A percentile compares a stretch with the other conserved stretches of the same genome.
Evolutionary conservation across 2,888 invertebrate genomes (phyloP).

Genomic region (Hydraecia micacea): DNA sequence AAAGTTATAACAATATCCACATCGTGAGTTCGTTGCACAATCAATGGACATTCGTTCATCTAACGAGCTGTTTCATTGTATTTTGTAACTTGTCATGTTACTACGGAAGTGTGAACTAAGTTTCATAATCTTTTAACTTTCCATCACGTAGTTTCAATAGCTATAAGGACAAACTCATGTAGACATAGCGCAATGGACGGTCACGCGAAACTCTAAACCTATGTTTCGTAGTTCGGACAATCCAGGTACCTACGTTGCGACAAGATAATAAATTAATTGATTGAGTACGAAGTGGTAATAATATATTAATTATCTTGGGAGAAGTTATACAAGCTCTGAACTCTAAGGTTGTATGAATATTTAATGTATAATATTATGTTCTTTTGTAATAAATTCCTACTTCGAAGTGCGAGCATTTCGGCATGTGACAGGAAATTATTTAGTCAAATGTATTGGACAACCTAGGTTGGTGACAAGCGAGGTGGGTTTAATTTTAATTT

Average conservation of each 20-base stretch:
- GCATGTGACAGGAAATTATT: slow-evolving; percentile 25
- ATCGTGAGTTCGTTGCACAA: slow-evolving; percentile 76
- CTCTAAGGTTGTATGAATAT: slow-evolving; percentile 20
- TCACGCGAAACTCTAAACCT: background rate
- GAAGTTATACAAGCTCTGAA: slow-evolving; percentile 20
- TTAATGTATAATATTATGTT: slow-evolving; percentile 3
- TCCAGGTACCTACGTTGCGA: background rate
- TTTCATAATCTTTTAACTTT: slow-evolving; percentile 41
- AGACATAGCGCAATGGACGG: slow-evolving; percentile 20
- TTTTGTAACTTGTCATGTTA: slow-evolving; percentile 35
- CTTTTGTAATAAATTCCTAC: slow-evolving; percentile 35
- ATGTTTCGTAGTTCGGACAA: background rate
- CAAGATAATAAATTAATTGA: slow-evolving; percentile 53
- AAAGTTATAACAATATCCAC: slow-evolving; percentile 75
- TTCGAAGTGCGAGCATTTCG: slow-evolving; percentile 27
- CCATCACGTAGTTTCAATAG: slow-evolving; percentile 34
- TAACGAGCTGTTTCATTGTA: slow-evolving; percentile 72
- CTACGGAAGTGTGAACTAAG: slow-evolving; percentile 19
- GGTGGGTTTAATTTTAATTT: slow-evolving; percentile 22
- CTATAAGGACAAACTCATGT: background rate
- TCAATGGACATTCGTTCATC: slow-evolving; percentile 74
- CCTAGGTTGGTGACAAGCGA: slow-evolving; percentile 31
- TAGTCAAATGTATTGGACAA: slow-evolving; percentile 1
- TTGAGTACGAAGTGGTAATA: slow-evolving; percentile 46
- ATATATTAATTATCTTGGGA: slow-evolving; percentile 27